A percentile compares a stretch with the other conserved stretches of the same genome.
These are phyloP conservation scores for Nephrotoma flavescens DNA, from an alignment of 2,888 invertebrate genomes.

Conservation along the genomic window DNA sequence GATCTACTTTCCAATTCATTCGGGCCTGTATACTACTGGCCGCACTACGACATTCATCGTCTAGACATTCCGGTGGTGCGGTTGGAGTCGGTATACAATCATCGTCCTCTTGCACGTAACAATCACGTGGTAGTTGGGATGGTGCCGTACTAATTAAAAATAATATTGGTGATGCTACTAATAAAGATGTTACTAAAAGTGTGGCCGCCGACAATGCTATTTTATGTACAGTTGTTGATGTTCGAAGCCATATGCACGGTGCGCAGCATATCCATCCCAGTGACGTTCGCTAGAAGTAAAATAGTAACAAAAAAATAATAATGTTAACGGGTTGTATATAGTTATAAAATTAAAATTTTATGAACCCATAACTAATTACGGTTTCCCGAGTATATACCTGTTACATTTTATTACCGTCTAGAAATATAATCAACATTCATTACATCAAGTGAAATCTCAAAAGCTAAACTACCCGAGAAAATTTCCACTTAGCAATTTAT, in stretches of 20 bases:
- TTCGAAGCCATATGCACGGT: constrained; percentile 40
- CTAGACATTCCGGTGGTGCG: constrained; percentile 26
- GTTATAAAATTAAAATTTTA: neutral
- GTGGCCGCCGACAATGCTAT: constrained; percentile 42
- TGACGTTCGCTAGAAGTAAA: constrained; percentile 17
- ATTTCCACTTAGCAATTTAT: neutral
- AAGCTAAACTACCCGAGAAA: neutral
- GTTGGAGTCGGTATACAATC: constrained; percentile 26
- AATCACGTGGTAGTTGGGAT: constrained; percentile 27
- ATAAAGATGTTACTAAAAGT: constrained; percentile 39
- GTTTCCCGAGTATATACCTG: neutral
- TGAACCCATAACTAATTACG: neutral
- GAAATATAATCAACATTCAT: neutral
- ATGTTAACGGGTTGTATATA: neutral
- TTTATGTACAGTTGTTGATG: constrained; percentile 42
- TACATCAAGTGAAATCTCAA: neutral
- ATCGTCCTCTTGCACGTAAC: constrained; percentile 24
- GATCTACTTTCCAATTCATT: constrained; percentile 30
- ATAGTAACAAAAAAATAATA: neutral
- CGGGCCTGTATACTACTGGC: constrained; percentile 27
- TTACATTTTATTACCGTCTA: neutral
- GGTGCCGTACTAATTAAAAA: constrained; percentile 38
- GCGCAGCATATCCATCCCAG: constrained; percentile 43
- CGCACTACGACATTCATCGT: constrained; percentile 24
- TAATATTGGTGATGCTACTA: constrained; percentile 43